Conservation (phyloP, 2,797 vertebrate species). For the Bufotes viridis region DNA sequence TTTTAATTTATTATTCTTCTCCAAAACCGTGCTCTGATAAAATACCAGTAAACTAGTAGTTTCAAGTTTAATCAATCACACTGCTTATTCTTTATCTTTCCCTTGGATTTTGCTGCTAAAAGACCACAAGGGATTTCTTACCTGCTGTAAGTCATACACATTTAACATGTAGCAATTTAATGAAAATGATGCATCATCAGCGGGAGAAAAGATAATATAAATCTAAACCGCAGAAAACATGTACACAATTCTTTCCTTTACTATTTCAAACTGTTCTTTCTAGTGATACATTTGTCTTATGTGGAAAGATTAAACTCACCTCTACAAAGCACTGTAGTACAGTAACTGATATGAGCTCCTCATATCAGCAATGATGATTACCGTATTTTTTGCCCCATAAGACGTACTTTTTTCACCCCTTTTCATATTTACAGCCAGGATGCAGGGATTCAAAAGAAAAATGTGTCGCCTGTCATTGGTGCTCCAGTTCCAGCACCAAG, state of each 20-base stretch:
- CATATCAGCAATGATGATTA: not conserved
- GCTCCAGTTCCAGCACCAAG: too few relatives aligned
- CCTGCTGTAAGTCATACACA: constrained; percentile 47
- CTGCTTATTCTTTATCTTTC: constrained; percentile 51
- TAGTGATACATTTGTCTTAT: constrained; percentile 31
- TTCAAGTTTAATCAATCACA: constrained; percentile 54
- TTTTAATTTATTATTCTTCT: constrained; percentile 51
- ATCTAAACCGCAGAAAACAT: constrained; percentile 28
- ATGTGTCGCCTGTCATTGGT: too few relatives aligned
- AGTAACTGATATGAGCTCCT: not conserved
- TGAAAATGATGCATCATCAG: constrained; percentile 56
- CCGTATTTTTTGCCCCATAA: too few relatives aligned
- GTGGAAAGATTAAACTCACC: not conserved
- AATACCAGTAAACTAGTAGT: constrained; percentile 27
- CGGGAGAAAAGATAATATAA: constrained; percentile 50
- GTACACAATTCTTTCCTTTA: not conserved
- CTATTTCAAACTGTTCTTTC: constrained; percentile 33
- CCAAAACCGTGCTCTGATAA: constrained; percentile 34
- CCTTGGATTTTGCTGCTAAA: constrained; percentile 51
- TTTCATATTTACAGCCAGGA: too few relatives aligned
- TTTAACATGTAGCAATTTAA: constrained; percentile 58
- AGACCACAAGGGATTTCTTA: constrained; percentile 51
- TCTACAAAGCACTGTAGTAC: too few relatives aligned
- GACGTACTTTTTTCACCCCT: too few relatives aligned
- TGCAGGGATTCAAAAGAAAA: too few relatives aligned